Conservation (phyloP, 2,888 invertebrate species). For the Stegophylla sp. region DNA sequence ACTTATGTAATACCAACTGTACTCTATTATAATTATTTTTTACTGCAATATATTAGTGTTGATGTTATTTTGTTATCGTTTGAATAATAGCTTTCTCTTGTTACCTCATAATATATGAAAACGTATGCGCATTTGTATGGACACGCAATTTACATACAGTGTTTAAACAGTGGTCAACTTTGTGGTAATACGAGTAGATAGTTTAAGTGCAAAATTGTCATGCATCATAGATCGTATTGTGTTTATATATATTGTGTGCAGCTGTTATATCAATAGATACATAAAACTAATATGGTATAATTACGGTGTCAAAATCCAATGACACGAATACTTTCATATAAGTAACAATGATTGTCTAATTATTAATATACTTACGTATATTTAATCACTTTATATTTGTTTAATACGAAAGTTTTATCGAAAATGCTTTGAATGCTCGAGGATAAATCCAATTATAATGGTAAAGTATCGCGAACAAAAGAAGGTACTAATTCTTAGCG, state of each 20-base stretch:
- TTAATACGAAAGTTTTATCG: neutral
- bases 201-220: neutral
- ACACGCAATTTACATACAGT: neutral
- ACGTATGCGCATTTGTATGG: neutral
- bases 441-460: slow-evolving; percentile 26
- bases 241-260: slow-evolving; percentile 1
- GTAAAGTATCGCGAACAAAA: slow-evolving; percentile 37
- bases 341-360: neutral
- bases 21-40: slow-evolving; percentile 11
- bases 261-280: too few species aligned
- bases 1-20: neutral
- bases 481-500: slow-evolving; percentile 49
- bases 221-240: slow-evolving; percentile 1
- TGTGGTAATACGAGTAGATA: slow-evolving; percentile 20
- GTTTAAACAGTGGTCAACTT: slow-evolving; percentile 23
- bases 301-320: neutral
- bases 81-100: slow-evolving; percentile 20
- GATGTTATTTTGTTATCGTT: slow-evolving; percentile 7
- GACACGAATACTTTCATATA: neutral
- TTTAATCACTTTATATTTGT: neutral
- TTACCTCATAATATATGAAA: slow-evolving; percentile 3
- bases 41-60: slow-evolving; percentile 14
- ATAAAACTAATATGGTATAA: neutral
- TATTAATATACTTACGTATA: neutral
- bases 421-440: slow-evolving; percentile 17